These are phyloP conservation scores for Drosophila kikkawai DNA, from an alignment of 1,140 invertebrate species.

Conservation along the genomic window DNA sequence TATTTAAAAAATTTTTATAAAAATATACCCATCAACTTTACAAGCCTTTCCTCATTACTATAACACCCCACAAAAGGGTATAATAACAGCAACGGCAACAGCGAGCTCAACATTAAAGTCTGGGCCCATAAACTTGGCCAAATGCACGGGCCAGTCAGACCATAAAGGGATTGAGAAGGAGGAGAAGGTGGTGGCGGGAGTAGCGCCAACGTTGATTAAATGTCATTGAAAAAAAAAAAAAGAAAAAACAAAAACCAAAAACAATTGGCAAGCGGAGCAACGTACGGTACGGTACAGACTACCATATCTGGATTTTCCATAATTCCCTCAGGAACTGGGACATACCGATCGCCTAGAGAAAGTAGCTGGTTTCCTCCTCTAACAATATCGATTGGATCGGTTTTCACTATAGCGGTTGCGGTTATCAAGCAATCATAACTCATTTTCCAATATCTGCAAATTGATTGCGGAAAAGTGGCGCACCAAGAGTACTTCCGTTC, in stretches of 20 bases:
- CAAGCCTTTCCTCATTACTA: background rate
- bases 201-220: slow-evolving; percentile 51
- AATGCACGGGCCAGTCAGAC: slow-evolving; percentile 25
- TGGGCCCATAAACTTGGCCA: slow-evolving; percentile 50
- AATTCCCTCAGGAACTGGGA: slow-evolving; percentile 5
- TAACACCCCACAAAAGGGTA: background rate
- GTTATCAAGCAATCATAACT: slow-evolving; percentile 47
- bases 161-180: slow-evolving; percentile 34
- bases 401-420: slow-evolving; percentile 26
- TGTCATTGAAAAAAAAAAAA: slow-evolving; percentile 25
- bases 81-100: slow-evolving; percentile 1
- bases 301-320: slow-evolving; percentile 8
- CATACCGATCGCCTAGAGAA: slow-evolving; percentile 7
- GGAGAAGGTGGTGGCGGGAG: slow-evolving; percentile 5
- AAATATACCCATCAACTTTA: no score
- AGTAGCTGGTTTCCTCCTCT: slow-evolving; percentile 2
- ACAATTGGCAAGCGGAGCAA: slow-evolving; percentile 13
- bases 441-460: slow-evolving; percentile 40
- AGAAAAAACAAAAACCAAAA: slow-evolving; percentile 5
- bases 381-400: slow-evolving; percentile 1
- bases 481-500: slow-evolving; percentile 56
- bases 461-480: slow-evolving; percentile 28
- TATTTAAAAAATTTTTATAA: background rate
- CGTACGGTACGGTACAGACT: slow-evolving; percentile 7
- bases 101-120: slow-evolving; percentile 29